These are phyloP conservation scores for Scrobipalpa atriplicella DNA, from an alignment of 2,888 invertebrate genomes.

Conservation along the genomic window DNA sequence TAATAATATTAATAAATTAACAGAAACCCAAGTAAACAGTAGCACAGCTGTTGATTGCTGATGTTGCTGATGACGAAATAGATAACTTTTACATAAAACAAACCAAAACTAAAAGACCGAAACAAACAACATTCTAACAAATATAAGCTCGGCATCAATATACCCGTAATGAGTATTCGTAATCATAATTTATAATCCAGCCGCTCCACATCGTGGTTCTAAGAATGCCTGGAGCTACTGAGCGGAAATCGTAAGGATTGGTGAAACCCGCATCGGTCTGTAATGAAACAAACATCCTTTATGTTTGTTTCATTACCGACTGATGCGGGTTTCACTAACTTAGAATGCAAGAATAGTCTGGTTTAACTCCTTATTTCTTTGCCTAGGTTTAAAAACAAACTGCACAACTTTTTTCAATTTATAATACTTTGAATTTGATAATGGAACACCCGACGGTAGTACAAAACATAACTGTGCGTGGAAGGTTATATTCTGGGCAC, in stretches of 20 bases:
- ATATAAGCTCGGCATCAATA: background rate
- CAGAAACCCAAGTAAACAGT: background rate
- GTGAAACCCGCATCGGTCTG: background rate
- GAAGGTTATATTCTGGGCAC: too few relatives aligned
- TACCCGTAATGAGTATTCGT: background rate
- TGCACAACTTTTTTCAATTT: too few relatives aligned
- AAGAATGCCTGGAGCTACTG: background rate
- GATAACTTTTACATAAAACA: background rate
- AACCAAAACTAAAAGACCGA: background rate
- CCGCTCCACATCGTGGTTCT: conserved; percentile 1
- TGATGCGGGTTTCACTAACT: background rate
- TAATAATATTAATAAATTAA: too few relatives aligned
- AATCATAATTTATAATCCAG: conserved; percentile 14
- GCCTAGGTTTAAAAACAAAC: background rate
- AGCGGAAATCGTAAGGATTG: conserved; percentile 12
- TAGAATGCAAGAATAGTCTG: background rate
- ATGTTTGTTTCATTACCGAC: too few relatives aligned
- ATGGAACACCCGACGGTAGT: too few relatives aligned
- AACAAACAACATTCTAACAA: background rate
- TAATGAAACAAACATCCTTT: conserved; percentile 13
- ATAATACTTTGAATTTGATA: too few relatives aligned
- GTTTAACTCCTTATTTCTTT: background rate
- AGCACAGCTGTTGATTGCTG: background rate
- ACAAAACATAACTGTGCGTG: too few relatives aligned
- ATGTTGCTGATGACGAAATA: too few relatives aligned